Evolutionary conservation across 1,140 invertebrate species (phyloP), one percentile per base, ranked within the genome.

Genomic region (Aradophagus sp.): DNA sequence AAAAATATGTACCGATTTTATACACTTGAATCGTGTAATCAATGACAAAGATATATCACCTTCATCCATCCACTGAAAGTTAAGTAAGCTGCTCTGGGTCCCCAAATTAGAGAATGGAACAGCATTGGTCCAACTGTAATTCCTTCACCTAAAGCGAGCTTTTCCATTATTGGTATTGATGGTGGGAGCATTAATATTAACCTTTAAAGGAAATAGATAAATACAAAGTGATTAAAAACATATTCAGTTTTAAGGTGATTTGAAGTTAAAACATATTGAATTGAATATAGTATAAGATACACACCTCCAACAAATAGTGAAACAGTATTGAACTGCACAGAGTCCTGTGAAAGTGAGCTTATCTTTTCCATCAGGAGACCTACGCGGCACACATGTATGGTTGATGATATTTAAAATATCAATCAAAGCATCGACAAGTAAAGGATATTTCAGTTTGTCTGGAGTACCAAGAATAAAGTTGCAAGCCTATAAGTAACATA

Each of bases 401-500:
- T 94, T 92, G 1, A 91, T 89, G 1, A 94, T 87, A 42, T 90
- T 89, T 1, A 93, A 83, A 27, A 97, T 91, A 73, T 92, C 91
- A 26, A 97, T 90, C 8, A 97, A 84, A 0, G 95, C 93, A 76
- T 97, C 92, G 48, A 98, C 91, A 7, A 99, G 82, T 19, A 93
- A 81, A 0, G 93, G 91, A 87, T 98, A 98, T 74, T 95, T 93
- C 26, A 98, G 85, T 84, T 93, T 94, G 78, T 98, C 96, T 0
- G 94, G 90, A 1, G 93, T 95, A 20, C 94, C 94, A 14, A 97
- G 84, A 26, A 97, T 92, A 77, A 97, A 97, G 86, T 95, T 97
- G 80, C 95, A 95, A 1, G 96, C 96, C 83, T 90, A 50, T 81
- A 65, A 53, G 35, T 19, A 39, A 55, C 20, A 23, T 23, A 23